These are phyloP conservation scores for Drosophila parvula DNA, from an alignment of 1,140 invertebrate species.

Conservation along the genomic window DNA sequence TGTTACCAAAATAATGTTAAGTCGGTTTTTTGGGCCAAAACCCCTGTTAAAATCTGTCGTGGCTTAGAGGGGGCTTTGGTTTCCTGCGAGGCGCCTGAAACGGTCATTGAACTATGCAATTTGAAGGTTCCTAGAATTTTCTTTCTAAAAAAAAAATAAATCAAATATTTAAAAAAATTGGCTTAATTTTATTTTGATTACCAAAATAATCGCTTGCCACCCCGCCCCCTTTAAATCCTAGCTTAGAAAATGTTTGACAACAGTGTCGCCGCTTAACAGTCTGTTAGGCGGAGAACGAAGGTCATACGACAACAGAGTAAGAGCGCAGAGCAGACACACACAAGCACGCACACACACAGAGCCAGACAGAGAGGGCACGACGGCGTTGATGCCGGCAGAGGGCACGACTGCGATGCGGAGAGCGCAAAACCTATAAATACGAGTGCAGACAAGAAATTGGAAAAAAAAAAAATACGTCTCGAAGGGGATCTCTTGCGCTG, in stretches of 20 bases:
- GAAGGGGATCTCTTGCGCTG: slow-evolving; percentile 15
- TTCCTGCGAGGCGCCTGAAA: background rate
- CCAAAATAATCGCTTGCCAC: background rate
- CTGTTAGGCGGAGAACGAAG: slow-evolving; percentile 8
- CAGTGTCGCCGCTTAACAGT: slow-evolving; percentile 4
- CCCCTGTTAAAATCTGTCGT: background rate
- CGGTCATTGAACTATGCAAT: background rate
- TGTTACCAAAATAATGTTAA: slow-evolving; percentile 4
- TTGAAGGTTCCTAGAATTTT: background rate
- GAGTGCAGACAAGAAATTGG: slow-evolving; percentile 2
- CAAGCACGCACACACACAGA: background rate
- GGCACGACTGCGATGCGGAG: slow-evolving; percentile 10
- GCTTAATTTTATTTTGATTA: no score
- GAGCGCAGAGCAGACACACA: slow-evolving; percentile 13
- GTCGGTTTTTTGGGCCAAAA: background rate
- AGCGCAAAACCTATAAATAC: slow-evolving; percentile 23
- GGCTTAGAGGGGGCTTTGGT: background rate
- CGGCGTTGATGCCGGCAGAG: slow-evolving; percentile 6
- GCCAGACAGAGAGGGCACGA: slow-evolving; percentile 9
- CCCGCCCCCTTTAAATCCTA: background rate
- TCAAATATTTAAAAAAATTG: no score
- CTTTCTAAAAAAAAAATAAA: no score
- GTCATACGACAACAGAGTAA: slow-evolving; percentile 6
- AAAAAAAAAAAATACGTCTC: slow-evolving; percentile 11
- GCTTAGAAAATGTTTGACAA: background rate